Evolutionary conservation across 2,888 invertebrate species (phyloP), one percentile per base, ranked within the genome.

Genomic region (Phortica okadai): DNA sequence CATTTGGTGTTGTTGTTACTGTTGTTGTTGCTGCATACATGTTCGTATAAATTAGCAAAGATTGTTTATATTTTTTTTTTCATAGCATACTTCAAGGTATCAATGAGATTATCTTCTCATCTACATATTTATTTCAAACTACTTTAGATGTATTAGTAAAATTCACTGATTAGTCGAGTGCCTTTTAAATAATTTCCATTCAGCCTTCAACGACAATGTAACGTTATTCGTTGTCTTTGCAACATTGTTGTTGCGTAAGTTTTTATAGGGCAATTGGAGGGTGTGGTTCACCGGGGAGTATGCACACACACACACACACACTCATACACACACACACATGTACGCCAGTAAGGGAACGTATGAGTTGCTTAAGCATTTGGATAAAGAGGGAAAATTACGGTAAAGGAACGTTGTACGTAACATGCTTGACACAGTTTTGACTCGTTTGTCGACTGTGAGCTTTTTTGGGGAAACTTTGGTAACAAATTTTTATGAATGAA

Each of bases 231-330:
- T 72, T 56, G 56, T 50, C 10, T 33, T 66, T 66, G 41, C 70
- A 78, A 78, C 77, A 73, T 84, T 85, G 83, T 87, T 85, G 84
- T 87, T 85, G 87, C 86, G 87, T 85, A 85, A 85, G 85, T 64
- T 83, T 90, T 89, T 89, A 85, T 90, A 87, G 90, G 89, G 83
- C 90, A 89, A 83, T 82, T 83, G 82, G 88, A 90, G 89, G 90
- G 89, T 89, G 89, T 89, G 89, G 89, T 88, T 89, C 86, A 83
- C 80, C 79, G 84, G 81, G 84, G 78, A 80, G 79, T 76, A 77
- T 77, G 76, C 42, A 33, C 75, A 59, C 76, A 76, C 44, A 76
- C 59, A 76, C 7, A 70, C 21, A 76, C 44, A 76, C 59, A 76
- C 7, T 67, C 21, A 10, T 25, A 10, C 7, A 11, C 56, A 21